phyloP scores from a whole-genome alignment of 2,797 vertebrate species.

The Enteromius viviparus region DNA sequence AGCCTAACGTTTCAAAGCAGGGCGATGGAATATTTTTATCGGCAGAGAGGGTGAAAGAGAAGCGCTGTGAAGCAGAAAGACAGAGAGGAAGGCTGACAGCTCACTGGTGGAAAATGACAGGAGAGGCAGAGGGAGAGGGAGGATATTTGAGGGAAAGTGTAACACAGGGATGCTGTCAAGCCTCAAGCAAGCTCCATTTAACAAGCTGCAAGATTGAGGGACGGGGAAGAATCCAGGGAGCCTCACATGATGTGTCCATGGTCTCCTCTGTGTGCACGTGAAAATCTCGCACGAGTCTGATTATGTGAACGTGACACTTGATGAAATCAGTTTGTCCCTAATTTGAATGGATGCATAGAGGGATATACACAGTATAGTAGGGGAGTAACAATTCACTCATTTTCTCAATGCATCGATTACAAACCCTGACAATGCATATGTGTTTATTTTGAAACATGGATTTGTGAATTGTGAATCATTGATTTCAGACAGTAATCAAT shows the following conservation, averaged over 20 bases:
- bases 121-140: conserved; percentile 64
- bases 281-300: conserved; percentile 14
- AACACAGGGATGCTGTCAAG: conserved; percentile 80
- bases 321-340: not conserved
- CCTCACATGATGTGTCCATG: conserved; percentile 3
- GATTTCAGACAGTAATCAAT: no score
- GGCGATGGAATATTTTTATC: conserved; percentile 79
- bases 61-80: conserved; percentile 78
- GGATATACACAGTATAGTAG: no score
- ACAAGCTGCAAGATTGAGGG: conserved; percentile 76
- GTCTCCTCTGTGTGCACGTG: conserved; percentile 1
- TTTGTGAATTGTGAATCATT: no score
- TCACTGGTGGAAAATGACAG: conserved; percentile 75
- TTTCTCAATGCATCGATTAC: no score
- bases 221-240: conserved; percentile 35
- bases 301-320: conserved; percentile 1
- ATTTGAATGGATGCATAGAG: no score
- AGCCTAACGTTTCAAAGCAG: conserved; percentile 62
- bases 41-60: conserved; percentile 61
- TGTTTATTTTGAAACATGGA: no score
- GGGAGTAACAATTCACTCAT: no score
- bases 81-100: conserved; percentile 76
- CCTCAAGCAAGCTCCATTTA: conserved; percentile 80
- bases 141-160: conserved; percentile 77
- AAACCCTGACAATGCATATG: no score